These are phyloP conservation scores for Goniozus legneri DNA, from an alignment of 1,140 invertebrate species.

Conservation along the genomic window DNA sequence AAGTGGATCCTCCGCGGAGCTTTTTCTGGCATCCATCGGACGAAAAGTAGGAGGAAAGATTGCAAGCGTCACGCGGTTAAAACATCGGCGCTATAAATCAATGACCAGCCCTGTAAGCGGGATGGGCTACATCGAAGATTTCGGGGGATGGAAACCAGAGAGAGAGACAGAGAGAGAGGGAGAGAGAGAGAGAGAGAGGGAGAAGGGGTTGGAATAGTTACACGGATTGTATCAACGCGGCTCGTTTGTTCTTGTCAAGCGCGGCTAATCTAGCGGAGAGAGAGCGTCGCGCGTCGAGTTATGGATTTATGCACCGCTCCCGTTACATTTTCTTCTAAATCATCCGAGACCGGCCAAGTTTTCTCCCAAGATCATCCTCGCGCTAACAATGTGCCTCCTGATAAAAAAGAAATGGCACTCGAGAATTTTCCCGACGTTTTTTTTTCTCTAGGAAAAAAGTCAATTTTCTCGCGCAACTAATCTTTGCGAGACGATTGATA, in stretches of 20 bases:
- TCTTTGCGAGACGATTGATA: no score
- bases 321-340: no score
- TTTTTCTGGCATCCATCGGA: background rate
- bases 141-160: no score
- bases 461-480: no score
- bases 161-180: background rate
- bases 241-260: constrained; percentile 37
- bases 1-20: constrained; percentile 9
- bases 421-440: no score
- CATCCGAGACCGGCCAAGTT: no score
- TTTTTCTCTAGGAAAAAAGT: no score
- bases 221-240: constrained; percentile 27
- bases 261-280: constrained; percentile 30
- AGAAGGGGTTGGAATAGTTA: constrained; percentile 16
- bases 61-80: constrained; percentile 22
- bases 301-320: constrained; percentile 29
- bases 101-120: no score
- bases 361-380: no score
- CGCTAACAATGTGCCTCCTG: no score
- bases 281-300: constrained; percentile 13
- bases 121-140: no score
- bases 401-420: no score
- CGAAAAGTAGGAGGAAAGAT: constrained; percentile 3
- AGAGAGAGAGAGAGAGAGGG: constrained; percentile 6
- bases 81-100: constrained; percentile 32